Base-by-base conservation (phyloP, 2,888 invertebrate species). In the Megamerina dolium region DNA sequence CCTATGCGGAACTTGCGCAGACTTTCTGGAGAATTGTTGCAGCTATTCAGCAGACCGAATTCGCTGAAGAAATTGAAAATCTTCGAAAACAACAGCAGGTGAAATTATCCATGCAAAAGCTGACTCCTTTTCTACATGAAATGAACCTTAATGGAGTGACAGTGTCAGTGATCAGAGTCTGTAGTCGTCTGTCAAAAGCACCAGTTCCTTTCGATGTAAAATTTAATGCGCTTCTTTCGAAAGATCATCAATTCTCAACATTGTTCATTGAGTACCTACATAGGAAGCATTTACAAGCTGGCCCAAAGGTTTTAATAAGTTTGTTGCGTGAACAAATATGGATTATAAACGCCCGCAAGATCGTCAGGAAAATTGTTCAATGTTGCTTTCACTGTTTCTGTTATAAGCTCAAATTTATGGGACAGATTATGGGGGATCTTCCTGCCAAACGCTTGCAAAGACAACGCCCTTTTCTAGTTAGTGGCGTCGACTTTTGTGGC, bases 191-290 rank as follows among this genome's bases (percentile, higher is more conserved):
- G 17, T 13, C 31, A 12, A 38, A 38, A 29, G 38, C 38, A 19
- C 46, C 60, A 5, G 17, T 57, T 4, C 41, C 46, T 10, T 51
- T 45, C 20, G 46, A 50, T 19, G 41, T 50, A 30, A 55, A 51
- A 37, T 54, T 54, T 48, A 56, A 52, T 3, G 48, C 57, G 9
- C 23, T 59, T 6, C 21, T 62, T 13, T 56, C 57, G 9, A 45
- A 52, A 31, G 33, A 41, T 10, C 37, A 37, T 18, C 37, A 19
- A 12, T 37, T 37, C 16, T 8, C 14, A 4, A 10, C 21, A 39
- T 12, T 38, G 9, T 43, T 23, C 20, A 37, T 36, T 4, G 36
- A 35, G 32, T 32, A 20, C 33, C 29, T 44, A 13, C 46, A 49
- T 43, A 27, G 33, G 5, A 35, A 2, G 12, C 17, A 40, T 23